Base-by-base conservation (phyloP, 2,113 vertebrate species). In the Etheostoma spectabile region DNA sequence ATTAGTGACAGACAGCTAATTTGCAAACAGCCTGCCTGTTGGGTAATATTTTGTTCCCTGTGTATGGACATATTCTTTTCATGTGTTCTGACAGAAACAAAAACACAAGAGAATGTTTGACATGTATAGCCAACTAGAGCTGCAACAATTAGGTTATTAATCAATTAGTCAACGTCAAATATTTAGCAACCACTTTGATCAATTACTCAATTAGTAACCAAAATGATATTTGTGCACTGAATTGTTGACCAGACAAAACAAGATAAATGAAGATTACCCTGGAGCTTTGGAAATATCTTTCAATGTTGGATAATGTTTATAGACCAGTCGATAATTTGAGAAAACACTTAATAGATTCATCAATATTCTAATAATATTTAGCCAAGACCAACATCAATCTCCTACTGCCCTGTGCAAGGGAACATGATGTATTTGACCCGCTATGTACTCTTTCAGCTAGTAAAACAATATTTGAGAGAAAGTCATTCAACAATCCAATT, bases 361-460 rank as follows among this genome's bases (percentile, higher is more conserved):
- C 14, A 16, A 52, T 27, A 33, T 27, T 0, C 3, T 66, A 65
- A 13, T 10, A 13, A 0, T 24, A 24, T 59, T 61, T 24, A 13
- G 11, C 10, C 33, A 4, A 61, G 4, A 48, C 22, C 21, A 62
- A 52, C 8, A 5, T 61, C n/a, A 22, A 3, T 42, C 22, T 63
- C 38, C 48, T 6, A 21, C 51, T 22, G 45, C 24, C n/a, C n/a
- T 19, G 3, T 30, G 11, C 61, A 33, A 46, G 21, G 52, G 13
- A 71, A 77, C 60, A 45, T 8, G 7, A 19, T 77, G 60, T 21
- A 57, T 69, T 22, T 42, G 38, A 62, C 10, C 21, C 55, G 51
- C 15, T 70, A n/a, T 14, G 13, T 56, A 1, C 4, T 51, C 27
- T 45, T 11, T 69, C 45, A n/a, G 19, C 8, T 51, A 48, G 0